Evolutionary conservation across 2,113 vertebrate species (phyloP).

Genomic region (Apaloderma vittatum): DNA sequence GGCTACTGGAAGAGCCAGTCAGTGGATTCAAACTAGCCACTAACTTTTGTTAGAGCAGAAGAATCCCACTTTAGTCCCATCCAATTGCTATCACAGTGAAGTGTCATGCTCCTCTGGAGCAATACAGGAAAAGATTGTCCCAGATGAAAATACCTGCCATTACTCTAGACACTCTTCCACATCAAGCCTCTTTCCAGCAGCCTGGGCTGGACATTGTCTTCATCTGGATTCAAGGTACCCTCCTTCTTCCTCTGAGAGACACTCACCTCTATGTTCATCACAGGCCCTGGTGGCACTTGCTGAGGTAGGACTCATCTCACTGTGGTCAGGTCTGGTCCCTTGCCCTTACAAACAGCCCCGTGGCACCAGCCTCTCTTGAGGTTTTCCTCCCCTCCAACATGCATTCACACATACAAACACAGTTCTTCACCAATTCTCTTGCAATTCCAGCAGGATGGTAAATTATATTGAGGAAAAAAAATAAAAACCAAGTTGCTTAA

Average conservation of each 20-base stretch:
- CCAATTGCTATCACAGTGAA: neutral
- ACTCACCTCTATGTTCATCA: neutral
- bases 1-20: neutral
- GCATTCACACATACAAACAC: fast-evolving
- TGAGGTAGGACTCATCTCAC: neutral
- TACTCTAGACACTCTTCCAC: neutral
- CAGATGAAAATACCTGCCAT: neutral
- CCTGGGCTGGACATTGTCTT: neutral
- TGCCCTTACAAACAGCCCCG: neutral
- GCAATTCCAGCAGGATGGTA: neutral
- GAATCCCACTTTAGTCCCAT: neutral
- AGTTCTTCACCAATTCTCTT: neutral
- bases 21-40: neutral
- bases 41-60: neutral
- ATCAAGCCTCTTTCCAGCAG: neutral
- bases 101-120: neutral
- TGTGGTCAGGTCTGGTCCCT: neutral
- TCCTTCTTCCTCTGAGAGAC: neutral
- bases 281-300: neutral
- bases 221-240: neutral
- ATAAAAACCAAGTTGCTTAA: neutral
- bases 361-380: neutral
- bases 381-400: neutral
- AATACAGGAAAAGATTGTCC: neutral
- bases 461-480: neutral